A percentile compares a stretch with the other conserved stretches of the same genome.
These are phyloP conservation scores for Bombus fervidus DNA, from an alignment of 1,140 invertebrate genomes.

Conservation along the genomic window DNA sequence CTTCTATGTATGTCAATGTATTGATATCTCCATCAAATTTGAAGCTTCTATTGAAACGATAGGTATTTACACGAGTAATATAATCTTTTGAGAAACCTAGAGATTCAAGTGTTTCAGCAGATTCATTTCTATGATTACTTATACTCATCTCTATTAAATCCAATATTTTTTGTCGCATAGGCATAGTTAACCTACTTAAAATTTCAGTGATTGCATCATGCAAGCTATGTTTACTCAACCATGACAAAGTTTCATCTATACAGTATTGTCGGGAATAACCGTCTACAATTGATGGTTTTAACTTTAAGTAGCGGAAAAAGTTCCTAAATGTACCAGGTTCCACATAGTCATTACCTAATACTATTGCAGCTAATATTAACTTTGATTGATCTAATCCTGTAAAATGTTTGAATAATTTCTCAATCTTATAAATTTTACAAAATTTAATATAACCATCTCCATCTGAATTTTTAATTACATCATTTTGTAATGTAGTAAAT, in stretches of 20 bases:
- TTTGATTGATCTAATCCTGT: slow-evolving; percentile 86
- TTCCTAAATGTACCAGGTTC: slow-evolving; percentile 85
- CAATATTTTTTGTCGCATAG: slow-evolving; percentile 82
- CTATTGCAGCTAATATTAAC: slow-evolving; percentile 89
- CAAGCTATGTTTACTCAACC: slow-evolving; percentile 88
- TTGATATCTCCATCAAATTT: slow-evolving; percentile 67
- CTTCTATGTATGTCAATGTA: too few relatives aligned
- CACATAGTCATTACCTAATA: slow-evolving; percentile 95
- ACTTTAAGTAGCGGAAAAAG: slow-evolving; percentile 87
- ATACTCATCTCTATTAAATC: slow-evolving; percentile 85
- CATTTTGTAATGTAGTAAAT: slow-evolving; percentile 85
- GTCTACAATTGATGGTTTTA: neutral
- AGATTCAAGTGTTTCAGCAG: slow-evolving; percentile 81
- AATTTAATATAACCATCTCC: slow-evolving; percentile 68
- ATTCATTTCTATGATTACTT: slow-evolving; percentile 84
- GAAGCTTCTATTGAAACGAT: slow-evolving; percentile 37
- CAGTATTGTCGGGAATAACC: neutral
- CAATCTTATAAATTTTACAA: slow-evolving; percentile 88
- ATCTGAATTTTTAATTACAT: slow-evolving; percentile 56
- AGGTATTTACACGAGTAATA: slow-evolving; percentile 53
- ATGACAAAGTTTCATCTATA: slow-evolving; percentile 87
- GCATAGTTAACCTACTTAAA: slow-evolving; percentile 83
- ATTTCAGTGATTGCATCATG: slow-evolving; percentile 87
- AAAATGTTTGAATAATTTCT: slow-evolving; percentile 87
- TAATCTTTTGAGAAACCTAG: slow-evolving; percentile 63